Evolutionary conservation across 2,113 vertebrate genomes (phyloP).

Genomic region (Pelecanoides urinatrix): DNA sequence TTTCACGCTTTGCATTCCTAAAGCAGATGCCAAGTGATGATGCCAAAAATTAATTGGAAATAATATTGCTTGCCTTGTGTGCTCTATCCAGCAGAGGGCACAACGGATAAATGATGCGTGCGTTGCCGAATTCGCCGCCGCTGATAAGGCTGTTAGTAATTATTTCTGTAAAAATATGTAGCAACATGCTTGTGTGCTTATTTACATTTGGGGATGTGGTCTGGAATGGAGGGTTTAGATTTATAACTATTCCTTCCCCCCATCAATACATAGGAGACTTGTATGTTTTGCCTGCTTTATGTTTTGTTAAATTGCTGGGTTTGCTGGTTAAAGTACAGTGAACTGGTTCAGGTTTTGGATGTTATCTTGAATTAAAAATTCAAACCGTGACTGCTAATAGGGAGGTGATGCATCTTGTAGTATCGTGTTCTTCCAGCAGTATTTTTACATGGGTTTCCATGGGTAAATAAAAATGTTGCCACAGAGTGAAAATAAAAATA

Average conservation of each 20-base stretch:
- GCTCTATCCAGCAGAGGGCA: conserved; percentile 79
- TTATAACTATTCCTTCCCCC: conserved; percentile 47
- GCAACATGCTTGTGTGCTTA: conserved; percentile 67
- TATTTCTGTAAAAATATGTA: conserved; percentile 72
- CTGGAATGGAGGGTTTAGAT: conserved; percentile 71
- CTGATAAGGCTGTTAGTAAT: conserved; percentile 66
- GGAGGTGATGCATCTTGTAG: not conserved
- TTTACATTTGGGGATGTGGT: conserved; percentile 74
- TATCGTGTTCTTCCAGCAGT: not conserved
- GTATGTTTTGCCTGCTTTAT: not conserved
- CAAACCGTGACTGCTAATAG: not conserved
- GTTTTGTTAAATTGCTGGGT: conserved; percentile 51
- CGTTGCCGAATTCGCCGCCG: not conserved
- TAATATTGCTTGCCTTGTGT: conserved; percentile 57
- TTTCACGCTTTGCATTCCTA: conserved; percentile 79
- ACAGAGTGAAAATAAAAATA: not conserved
- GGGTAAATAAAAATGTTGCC: conserved; percentile 34
- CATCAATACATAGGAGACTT: not conserved
- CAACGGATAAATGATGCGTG: conserved; percentile 58
- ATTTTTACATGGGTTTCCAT: conserved; percentile 19
- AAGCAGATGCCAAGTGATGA: conserved; percentile 69
- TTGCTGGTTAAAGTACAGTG: conserved; percentile 59
- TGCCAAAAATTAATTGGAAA: conserved; percentile 80
- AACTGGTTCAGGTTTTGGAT: conserved; percentile 36
- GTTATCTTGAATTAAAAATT: conserved; percentile 38